Evolutionary conservation across 1,140 invertebrate genomes (phyloP), one percentile per base, ranked within the genome.

Genomic region (Spodoptera frugiperda): DNA sequence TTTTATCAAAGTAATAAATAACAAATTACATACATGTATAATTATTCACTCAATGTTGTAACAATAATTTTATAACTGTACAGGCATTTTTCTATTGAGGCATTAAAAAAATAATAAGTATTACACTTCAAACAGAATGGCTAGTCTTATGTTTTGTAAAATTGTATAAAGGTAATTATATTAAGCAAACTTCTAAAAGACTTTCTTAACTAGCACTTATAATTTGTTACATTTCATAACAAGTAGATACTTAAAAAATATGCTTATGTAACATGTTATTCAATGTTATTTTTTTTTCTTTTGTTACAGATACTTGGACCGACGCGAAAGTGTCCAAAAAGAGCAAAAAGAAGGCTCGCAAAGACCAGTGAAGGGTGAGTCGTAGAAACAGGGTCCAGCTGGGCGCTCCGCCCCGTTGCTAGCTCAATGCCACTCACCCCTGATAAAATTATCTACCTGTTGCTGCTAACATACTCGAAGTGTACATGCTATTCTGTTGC

Each of bases 271-370:
- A 25, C 11, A 55, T 10, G 19, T 61, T 44, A 4, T 9, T 14
- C 19, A 65, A 71, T 17, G 33, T 12, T 19, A 0, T 11, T 17
- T 59, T 61, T 61, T 81, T 39, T 39, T 39, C 33, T 6, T 9
- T 85, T 80, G 74, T 90, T 91, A 2, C 84, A 96, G 96, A 96
- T 88, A 93, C 94, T 33, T 96, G 96, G 96, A 95, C 95, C 70
- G 96, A 96, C 83, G 95, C 96, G 10, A 96, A 96, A 85, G 91
- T 94, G 51, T 94, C 95, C 55, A 96, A 96, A 81, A 96, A 96
- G 82, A 95, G 94, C 89, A 96, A 96, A 94, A 96, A 96, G 93
- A 96, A 96, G 90, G 95, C 94, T 70, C 95, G 96, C 82, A 96
- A 96, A 84, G 96, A 96, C 79, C 95, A 96, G 90, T 96, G 95